Evolutionary conservation across 2,113 vertebrate genomes (phyloP), one percentile per base, ranked within the genome.

Genomic region (Phaetusa simplex): DNA sequence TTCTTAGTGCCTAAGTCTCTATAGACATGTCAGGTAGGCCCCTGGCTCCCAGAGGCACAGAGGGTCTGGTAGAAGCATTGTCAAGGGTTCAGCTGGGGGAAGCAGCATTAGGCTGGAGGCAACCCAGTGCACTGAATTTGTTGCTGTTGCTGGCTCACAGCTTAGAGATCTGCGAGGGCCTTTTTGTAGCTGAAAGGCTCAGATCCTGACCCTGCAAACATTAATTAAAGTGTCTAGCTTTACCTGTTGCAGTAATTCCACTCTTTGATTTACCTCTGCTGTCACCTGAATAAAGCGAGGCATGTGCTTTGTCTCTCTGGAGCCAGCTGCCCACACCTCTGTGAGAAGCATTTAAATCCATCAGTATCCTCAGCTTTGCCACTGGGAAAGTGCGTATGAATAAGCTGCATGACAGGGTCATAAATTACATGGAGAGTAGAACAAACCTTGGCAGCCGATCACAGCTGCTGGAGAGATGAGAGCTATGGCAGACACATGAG

Each of bases 381-480:
- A 82, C 72, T 69, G 86, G 73, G 83, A 94, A 93, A 91, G 86
- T 40, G 58, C 61, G 61, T 15, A 15, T 64, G 94, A 91, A 91
- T 86, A 89, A 95, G 88, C 89, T 87, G 65, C 53, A 11, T 77
- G 93, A 94, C 96, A 92, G 65, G 47, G 61, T 69, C 94, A 92
- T 96, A 91, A 96, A 97, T 97, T 89, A 95, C 56, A 42, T 4
- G 34, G 83, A 82, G 49, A 89, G 81, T 1, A 93, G 70, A 95
- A 79, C 56, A 94, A 83, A 95, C 42, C 91, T 97, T 97, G 94
- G 95, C 94, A 91, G 62, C 69, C 91, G 88, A 95, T 95, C 93
- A 95, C 38, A 95, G 88, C 91, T 91, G 71, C 69, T 83, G 64
- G 32, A 83, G 64, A 71, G 82, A 93, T 73, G 90, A 86, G 85